Conservation (phyloP, 64 coral and sea anemone species). For the Orbicella faveolata region DNA sequence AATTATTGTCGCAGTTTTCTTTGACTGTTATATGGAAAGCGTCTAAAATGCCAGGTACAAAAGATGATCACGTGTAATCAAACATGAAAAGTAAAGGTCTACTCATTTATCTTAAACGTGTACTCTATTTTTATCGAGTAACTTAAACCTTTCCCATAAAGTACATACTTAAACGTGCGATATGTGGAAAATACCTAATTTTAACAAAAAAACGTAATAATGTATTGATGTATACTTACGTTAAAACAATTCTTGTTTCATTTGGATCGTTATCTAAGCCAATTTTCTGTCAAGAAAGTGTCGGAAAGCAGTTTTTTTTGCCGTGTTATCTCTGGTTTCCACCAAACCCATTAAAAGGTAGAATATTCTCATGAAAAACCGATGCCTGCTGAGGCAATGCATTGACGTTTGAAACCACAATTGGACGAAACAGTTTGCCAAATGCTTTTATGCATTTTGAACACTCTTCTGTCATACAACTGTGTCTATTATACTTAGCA, state of each 20-base stretch:
- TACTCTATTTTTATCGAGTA: no score
- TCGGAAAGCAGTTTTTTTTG: background rate
- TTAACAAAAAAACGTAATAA: background rate
- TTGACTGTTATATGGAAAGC: background rate
- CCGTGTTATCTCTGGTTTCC: background rate
- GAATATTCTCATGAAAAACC: background rate
- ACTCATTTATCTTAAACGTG: background rate
- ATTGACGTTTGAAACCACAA: conserved; percentile 5
- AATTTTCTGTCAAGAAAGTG: background rate
- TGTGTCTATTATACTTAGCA: no score
- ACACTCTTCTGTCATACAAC: no score
- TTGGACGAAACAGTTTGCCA: background rate
- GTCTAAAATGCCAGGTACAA: background rate
- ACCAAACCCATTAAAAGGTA: background rate
- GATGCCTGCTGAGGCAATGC: background rate
- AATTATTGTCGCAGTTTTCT: background rate
- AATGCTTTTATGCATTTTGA: no score
- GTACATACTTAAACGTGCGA: background rate
- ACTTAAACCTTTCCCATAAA: no score
- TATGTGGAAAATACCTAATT: background rate
- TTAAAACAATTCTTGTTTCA: background rate
- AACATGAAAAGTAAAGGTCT: background rate
- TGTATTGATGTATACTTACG: background rate
- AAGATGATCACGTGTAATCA: background rate
- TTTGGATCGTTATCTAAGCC: background rate